Evolutionary conservation across 2,113 vertebrate genomes (phyloP).

Genomic region (Spea bombifrons): DNA sequence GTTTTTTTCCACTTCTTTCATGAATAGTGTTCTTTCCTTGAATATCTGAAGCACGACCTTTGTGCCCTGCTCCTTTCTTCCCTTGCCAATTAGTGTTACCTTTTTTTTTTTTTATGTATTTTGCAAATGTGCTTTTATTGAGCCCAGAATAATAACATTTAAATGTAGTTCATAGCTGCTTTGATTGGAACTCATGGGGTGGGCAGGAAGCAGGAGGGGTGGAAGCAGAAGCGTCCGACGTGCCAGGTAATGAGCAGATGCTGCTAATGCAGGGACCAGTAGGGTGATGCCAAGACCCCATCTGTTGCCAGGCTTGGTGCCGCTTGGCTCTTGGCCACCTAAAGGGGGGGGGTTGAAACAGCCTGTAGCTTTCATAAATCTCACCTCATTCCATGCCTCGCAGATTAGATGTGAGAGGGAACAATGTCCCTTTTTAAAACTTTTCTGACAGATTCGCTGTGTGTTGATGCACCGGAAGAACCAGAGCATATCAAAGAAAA

Average conservation of each 20-base stretch:
- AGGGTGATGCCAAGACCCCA: slow-evolving; percentile 76
- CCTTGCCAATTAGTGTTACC: slow-evolving; percentile 4
- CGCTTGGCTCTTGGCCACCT: slow-evolving; percentile 69
- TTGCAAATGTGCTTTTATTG: slow-evolving; percentile 32
- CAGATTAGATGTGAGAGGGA: slow-evolving; percentile 39
- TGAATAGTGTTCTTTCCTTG: not conserved
- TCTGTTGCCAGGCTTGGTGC: slow-evolving; percentile 74
- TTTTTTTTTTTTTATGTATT: slow-evolving; percentile 11
- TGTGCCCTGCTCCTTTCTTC: not conserved
- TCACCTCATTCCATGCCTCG: slow-evolving; percentile 31
- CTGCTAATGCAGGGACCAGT: slow-evolving; percentile 76
- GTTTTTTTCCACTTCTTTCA: not conserved
- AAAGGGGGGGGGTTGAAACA: slow-evolving; percentile 55
- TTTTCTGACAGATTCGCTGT: slow-evolving; percentile 6
- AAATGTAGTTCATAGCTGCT: slow-evolving; percentile 33
- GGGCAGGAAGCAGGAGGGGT: slow-evolving; percentile 37
- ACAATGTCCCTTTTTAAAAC: slow-evolving; percentile 18
- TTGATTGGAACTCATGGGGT: slow-evolving; percentile 37
- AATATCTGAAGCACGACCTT: not conserved
- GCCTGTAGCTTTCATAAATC: slow-evolving; percentile 48
- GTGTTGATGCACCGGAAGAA: not conserved
- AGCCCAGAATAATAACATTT: slow-evolving; percentile 31
- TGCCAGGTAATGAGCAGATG: slow-evolving; percentile 79
- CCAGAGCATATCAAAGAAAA: slow-evolving; percentile 1
- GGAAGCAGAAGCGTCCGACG: slow-evolving; percentile 22